Evolutionary conservation across 2,888 invertebrate genomes (phyloP).

Genomic region (Drosophila melanosoma): DNA sequence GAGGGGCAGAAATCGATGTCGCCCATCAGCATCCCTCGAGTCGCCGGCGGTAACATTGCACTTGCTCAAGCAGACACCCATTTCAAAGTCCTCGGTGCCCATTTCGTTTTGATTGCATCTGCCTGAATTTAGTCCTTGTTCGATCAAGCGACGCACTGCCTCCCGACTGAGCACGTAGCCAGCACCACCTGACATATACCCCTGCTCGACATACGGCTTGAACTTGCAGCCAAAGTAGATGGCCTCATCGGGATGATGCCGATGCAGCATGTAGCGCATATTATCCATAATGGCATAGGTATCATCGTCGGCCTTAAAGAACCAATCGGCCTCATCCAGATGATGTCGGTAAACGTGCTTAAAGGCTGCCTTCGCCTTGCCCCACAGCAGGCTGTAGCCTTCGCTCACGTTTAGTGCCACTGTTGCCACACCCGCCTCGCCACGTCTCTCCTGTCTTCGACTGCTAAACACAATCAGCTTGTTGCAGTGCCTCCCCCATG

Average conservation of each 20-base stretch:
- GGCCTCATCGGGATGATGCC: slow-evolving; percentile 89
- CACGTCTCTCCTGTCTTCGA: slow-evolving; percentile 45
- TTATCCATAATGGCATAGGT: slow-evolving; percentile 99
- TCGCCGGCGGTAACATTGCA: slow-evolving; percentile 95
- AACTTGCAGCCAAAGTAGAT: slow-evolving; percentile 96
- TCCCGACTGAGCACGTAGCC: slow-evolving; percentile 96
- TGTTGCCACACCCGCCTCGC: slow-evolving; percentile 87
- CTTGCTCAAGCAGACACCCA: slow-evolving; percentile 91
- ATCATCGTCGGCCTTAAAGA: slow-evolving; percentile 99
- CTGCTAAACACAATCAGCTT: slow-evolving; percentile 94
- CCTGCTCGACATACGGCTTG: slow-evolving; percentile 82
- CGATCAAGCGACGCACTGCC: slow-evolving; percentile 91
- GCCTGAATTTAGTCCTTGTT: slow-evolving; percentile 84
- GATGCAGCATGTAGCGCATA: slow-evolving; percentile 93
- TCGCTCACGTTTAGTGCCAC: slow-evolving; percentile 93
- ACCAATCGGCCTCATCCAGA: slow-evolving; percentile 95
- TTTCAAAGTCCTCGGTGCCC: slow-evolving; percentile 81
- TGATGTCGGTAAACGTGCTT: slow-evolving; percentile 93
- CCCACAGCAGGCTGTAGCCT: slow-evolving; percentile 95
- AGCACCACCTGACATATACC: slow-evolving; percentile 96
- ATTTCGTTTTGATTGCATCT: slow-evolving; percentile 85
- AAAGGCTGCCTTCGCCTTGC: slow-evolving; percentile 97
- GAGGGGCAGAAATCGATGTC: slow-evolving; percentile 97
- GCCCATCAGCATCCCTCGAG: slow-evolving; percentile 92
- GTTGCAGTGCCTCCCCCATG: slow-evolving; percentile 97